Evolutionary conservation across 2,797 vertebrate species (phyloP), one percentile per base, ranked within the genome.

Genomic region (Percopsis omiscomaycus): DNA sequence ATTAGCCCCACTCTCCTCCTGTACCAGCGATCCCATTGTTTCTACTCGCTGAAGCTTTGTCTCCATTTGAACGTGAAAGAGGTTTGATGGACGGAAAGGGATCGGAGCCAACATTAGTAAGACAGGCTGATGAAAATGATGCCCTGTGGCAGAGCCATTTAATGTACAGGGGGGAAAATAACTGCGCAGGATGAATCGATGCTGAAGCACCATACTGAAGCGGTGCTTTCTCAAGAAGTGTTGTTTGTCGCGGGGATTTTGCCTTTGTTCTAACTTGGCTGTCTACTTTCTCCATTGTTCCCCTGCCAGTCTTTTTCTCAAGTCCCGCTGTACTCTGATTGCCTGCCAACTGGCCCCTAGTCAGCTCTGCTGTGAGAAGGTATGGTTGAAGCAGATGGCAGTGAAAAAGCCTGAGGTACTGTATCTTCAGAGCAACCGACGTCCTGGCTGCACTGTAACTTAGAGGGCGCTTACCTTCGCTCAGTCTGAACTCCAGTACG

Each of bases 361-460:
- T 87, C 82, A 86, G 81, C 78, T 72, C 69, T 61, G 72, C 80
- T 86, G 81, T 82, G 78, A 85, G 86, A 70, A 86, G 86, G 84
- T 89, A 84, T 79, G 77, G 79, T 80, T 84, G 79, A 65, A 88
- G 78, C 88, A 89, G 88, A 89, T 87, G 88, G 88, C 82, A 79
- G 68, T 77, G 76, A 61, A 78, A 74, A 79, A 83, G 87, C 83
- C 84, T 66, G 76, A 82, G 84, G 88, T 90, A 9, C 32, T 37
- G 32, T 37, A 75, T 81, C 85, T 87, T 80, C 79, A 71, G 57
- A 78, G 86, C 9, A 88, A 80, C 80, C 74, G 73, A 84, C 80
- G 78, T 87, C 86, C 59, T 78, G 84, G 83, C 85, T 83, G 76
- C 2, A 29, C 46, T 78, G 67, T 67, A 51, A 73, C 69, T 82